Evolutionary conservation across 2,888 invertebrate genomes (phyloP), one percentile per base, ranked within the genome.

Genomic region (Tuberolachnus salignus): DNA sequence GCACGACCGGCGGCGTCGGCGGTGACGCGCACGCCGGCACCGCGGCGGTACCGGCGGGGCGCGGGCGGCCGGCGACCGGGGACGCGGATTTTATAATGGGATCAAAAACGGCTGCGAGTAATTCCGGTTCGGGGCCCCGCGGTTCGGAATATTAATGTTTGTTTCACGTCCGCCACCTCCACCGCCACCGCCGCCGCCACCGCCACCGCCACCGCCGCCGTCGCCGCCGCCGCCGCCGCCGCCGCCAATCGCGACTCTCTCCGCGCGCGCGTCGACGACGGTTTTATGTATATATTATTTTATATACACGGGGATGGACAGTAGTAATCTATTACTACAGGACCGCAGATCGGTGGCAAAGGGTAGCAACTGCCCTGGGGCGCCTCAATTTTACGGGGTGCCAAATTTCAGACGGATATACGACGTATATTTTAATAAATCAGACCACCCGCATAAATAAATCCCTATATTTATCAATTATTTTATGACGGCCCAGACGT

Each of bases 41-140:
- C 34, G 34, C 34, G 34, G 34, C 34, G 34, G 6, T n/a, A n/a
- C n/a, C 14, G 63, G 11, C 49, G 3, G 2, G 1, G 16, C 2
- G 3, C 3, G 26, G 13, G n/a, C 14, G 63, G 11, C 49, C 1
- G 2, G 1, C 10, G 3, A 1, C 3, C n/a, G 13, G 8, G 14
- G 34, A n/a, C 13, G 51, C 8, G 11, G 75, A 57, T 26, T 46
- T 23, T 19, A 46, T 75, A 66, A 75, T 26, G 67, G 57, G 57
- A 59, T 75, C 67, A 67, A 67, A 75, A 67, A 75, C 75, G 66
- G 75, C 57, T 67, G 66, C 75, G 26, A 55, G 64, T 57, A 67
- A 67, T 75, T 44, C 55, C 55, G 55, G 66, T 55, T 34, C 42
- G 74, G 11, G 1, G 64, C n/a, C 26, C 21, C 75, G 75, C 46